Evolutionary conservation across 1,140 invertebrate genomes (phyloP).

Genomic region (Zaprionus ornatus): DNA sequence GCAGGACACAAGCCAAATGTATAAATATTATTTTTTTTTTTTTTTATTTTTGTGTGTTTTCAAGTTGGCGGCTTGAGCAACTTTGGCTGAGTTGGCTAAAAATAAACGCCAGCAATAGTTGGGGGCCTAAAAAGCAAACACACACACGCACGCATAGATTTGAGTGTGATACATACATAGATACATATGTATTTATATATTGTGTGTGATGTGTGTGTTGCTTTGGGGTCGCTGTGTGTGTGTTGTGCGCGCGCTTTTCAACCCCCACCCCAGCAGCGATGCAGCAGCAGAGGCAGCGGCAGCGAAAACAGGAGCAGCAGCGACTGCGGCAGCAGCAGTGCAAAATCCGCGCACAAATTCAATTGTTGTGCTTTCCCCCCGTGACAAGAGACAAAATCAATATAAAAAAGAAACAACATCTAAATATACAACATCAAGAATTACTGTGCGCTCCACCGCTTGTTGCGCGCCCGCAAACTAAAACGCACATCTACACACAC

Average conservation of each 20-base stretch:
- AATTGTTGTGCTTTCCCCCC: conserved; percentile 47
- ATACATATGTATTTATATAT: conserved; percentile 27
- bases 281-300: conserved; percentile 32
- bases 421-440: conserved; percentile 68
- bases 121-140: conserved; percentile 14
- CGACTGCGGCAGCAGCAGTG: conserved; percentile 18
- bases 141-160: conserved; percentile 5
- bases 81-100: conserved; percentile 79
- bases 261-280: conserved; percentile 59
- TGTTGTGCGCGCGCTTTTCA: conserved; percentile 75
- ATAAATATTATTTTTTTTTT: conserved; percentile 72
- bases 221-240: conserved; percentile 35
- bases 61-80: conserved; percentile 78
- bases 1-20: conserved; percentile 70
- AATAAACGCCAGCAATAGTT: conserved; percentile 76
- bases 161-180: conserved; percentile 4
- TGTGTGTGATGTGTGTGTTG: conserved; percentile 35
- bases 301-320: conserved; percentile 23
- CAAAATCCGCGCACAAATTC: conserved; percentile 62
- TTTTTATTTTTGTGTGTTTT: conserved; percentile 35
- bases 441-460: conserved; percentile 28
- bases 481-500: conserved; percentile 9
- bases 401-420: conserved; percentile 81
- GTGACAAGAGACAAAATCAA: conserved; percentile 69
- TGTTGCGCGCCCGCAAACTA: conserved; percentile 41